A percentile compares a stretch with the other conserved stretches of the same genome.
phyloP scores from a whole-genome alignment of 1,140 invertebrate genomes.

The Leptinotarsa lineolata region DNA sequence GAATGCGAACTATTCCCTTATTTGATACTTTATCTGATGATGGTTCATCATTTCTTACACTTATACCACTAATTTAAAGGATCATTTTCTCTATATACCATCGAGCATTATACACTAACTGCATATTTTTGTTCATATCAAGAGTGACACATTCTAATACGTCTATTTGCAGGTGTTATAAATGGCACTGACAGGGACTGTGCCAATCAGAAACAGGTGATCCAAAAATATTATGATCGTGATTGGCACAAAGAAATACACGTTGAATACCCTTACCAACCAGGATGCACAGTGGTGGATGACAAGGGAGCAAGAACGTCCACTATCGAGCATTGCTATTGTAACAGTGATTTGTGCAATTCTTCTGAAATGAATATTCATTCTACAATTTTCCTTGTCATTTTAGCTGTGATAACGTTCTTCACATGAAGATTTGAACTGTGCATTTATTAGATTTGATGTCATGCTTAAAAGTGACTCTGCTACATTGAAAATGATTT shows the following conservation, averaged over 20 bases:
- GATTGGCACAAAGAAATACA: conserved; percentile 65
- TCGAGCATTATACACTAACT: too few relatives aligned
- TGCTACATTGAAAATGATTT: too few relatives aligned
- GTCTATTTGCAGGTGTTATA: conserved; percentile 60
- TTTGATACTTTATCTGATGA: too few relatives aligned
- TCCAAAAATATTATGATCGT: conserved; percentile 62
- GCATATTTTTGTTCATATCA: too few relatives aligned
- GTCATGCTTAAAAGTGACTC: too few relatives aligned
- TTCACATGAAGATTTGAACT: neutral
- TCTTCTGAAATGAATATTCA: conserved; percentile 1
- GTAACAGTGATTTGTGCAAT: conserved; percentile 59
- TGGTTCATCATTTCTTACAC: too few relatives aligned
- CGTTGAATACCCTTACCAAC: conserved; percentile 67
- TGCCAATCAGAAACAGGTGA: conserved; percentile 69
- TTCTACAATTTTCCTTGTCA: neutral
- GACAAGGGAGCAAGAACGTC: conserved; percentile 63
- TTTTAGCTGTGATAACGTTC: neutral
- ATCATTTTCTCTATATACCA: too few relatives aligned
- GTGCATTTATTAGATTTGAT: neutral
- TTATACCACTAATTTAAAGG: too few relatives aligned
- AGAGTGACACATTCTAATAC: too few relatives aligned
- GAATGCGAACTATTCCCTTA: too few relatives aligned
- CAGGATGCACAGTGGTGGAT: conserved; percentile 67
- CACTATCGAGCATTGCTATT: conserved; percentile 60
- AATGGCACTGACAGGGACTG: conserved; percentile 70